Conservation (phyloP, 2,113 vertebrate genomes). For the Notechis scutatus region DNA sequence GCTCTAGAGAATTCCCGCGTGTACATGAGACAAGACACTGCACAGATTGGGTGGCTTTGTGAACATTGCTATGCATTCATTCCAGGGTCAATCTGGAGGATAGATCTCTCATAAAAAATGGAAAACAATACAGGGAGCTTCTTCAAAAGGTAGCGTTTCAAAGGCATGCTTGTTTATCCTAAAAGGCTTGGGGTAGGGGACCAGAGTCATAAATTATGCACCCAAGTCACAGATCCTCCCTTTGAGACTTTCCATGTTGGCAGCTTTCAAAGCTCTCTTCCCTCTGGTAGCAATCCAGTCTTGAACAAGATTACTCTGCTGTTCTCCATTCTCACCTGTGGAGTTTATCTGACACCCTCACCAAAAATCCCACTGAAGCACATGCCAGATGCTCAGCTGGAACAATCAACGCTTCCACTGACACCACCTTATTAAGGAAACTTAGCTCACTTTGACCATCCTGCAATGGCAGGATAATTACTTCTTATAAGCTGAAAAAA, state of each 20-base stretch:
- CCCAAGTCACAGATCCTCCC: not conserved
- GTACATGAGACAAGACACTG: not conserved
- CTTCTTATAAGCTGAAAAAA: slow-evolving; percentile 30
- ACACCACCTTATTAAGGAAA: slow-evolving; percentile 22
- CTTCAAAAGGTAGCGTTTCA: not conserved
- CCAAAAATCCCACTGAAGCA: not conserved
- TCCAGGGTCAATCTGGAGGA: not conserved
- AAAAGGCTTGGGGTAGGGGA: not conserved
- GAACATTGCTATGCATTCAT: not conserved
- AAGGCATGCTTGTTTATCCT: not conserved
- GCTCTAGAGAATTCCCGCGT: not conserved
- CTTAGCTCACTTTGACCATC: not conserved
- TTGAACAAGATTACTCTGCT: not conserved
- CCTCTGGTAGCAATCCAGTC: not conserved
- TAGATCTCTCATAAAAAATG: not conserved
- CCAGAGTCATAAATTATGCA: not conserved
- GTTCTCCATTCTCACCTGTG: not conserved
- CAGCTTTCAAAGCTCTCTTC: not conserved
- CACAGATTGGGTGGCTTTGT: not conserved
- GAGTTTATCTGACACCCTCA: not conserved
- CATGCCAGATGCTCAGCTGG: not conserved
- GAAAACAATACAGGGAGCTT: not conserved
- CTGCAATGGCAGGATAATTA: slow-evolving; percentile 28
- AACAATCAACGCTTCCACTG: slow-evolving; percentile 14
- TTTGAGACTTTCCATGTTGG: not conserved